Base-by-base conservation (phyloP, 2,888 invertebrate species). In the Allophyes oxyacanthae region DNA sequence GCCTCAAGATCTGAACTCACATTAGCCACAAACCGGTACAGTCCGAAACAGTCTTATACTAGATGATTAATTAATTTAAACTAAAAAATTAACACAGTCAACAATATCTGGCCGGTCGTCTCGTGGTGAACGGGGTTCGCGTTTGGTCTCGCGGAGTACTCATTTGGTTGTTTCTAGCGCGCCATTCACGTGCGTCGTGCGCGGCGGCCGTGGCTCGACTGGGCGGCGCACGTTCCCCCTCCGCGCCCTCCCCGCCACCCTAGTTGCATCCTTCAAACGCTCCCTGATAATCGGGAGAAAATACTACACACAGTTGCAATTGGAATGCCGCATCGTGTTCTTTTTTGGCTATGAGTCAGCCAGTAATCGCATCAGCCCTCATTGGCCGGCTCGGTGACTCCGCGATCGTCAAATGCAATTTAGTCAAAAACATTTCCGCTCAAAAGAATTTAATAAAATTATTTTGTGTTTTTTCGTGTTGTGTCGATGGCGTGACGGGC, bases 201-300 rank as follows among this genome's bases (percentile, higher is more conserved):
- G 83, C 83, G 88, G 82, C 77, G 80, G 78, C 65, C 81, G 65
- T 85, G 84, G 80, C 78, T 81, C 80, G 86, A 92, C 92, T 92
- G 91, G 87, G 88, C 88, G 86, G 84, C 87, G 84, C 82, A 73
- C 64, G 66, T 58, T 53, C 73, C 72, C 71, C 65, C 20, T 20
- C 72, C 70, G 55, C 64, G 28, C 74, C 64, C 71, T 69, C 69
- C 70, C 64, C 74, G 57, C 77, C 78, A 64, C 82, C 84, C 82
- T 81, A 73, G 86, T 88, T 91, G 92, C 92, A 92, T 90, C 91
- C 90, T 88, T 89, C 89, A 87, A 88, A 89, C 79, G 86, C 84
- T 87, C 88, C 86, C 88, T 88, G 89, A 90, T 91, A 88, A 92
- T 91, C 90, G 89, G 86, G 91, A 90, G 91, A 90, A 89, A 87